Evolutionary conservation across 2,113 vertebrate species (phyloP).

Genomic region (Rana temporaria): DNA sequence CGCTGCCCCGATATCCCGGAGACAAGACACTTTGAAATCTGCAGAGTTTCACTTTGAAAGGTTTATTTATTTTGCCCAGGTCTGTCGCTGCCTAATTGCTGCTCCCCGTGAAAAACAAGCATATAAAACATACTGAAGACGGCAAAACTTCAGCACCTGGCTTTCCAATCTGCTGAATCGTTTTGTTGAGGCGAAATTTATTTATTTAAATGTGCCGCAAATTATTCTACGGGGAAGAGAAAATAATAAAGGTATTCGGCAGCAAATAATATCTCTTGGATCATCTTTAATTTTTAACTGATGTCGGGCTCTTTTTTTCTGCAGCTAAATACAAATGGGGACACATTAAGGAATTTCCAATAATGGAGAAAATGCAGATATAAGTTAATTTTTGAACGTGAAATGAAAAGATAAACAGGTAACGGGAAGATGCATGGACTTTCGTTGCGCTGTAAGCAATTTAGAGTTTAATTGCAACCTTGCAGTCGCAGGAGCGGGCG

Average conservation of each 20-base stretch:
- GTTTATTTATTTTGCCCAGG: slow-evolving; percentile 27
- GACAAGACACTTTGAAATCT: slow-evolving; percentile 6
- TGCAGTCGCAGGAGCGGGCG: not conserved
- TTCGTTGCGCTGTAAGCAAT: not conserved
- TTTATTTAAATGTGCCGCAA: slow-evolving; percentile 44
- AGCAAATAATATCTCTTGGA: slow-evolving; percentile 34
- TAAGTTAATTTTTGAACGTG: slow-evolving; percentile 6
- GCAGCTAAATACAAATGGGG: slow-evolving; percentile 39
- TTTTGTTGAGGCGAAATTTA: slow-evolving; percentile 18
- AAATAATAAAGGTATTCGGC: slow-evolving; percentile 49
- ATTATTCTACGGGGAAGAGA: slow-evolving; percentile 46
- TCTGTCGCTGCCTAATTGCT: slow-evolving; percentile 39
- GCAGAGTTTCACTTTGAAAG: slow-evolving; percentile 32
- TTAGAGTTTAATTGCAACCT: slow-evolving; percentile 2
- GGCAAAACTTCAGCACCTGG: slow-evolving; percentile 33
- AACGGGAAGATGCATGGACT: not conserved
- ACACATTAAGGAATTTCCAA: slow-evolving; percentile 51
- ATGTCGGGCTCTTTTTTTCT: slow-evolving; percentile 36
- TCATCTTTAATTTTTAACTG: slow-evolving; percentile 50
- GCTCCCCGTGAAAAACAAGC: slow-evolving; percentile 16
- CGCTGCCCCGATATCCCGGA: slow-evolving; percentile 10
- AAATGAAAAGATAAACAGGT: not conserved
- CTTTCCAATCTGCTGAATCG: slow-evolving; percentile 16
- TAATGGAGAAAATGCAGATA: slow-evolving; percentile 16
- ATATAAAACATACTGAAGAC: slow-evolving; percentile 34